Evolutionary conservation across 2,797 vertebrate genomes (phyloP).

Genomic region (Lates japonicus): DNA sequence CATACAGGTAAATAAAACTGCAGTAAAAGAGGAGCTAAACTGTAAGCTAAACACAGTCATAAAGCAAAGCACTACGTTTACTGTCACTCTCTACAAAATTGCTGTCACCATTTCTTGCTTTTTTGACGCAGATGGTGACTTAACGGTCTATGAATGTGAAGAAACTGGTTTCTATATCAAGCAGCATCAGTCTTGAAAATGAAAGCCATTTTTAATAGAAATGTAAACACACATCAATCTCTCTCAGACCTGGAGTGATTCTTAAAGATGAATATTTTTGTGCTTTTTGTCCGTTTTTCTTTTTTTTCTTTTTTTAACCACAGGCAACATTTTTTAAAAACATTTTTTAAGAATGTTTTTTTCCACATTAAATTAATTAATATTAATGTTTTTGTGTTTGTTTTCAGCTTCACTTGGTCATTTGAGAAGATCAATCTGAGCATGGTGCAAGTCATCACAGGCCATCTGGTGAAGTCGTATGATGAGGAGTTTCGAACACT

Average conservation of each 20-base stretch:
- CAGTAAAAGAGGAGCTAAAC: background rate
- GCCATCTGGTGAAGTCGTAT: slow-evolving; percentile 93
- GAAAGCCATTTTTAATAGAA: background rate
- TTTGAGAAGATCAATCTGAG: slow-evolving; percentile 97
- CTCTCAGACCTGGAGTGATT: background rate
- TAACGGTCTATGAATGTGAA: background rate
- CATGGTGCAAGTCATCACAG: slow-evolving; percentile 97
- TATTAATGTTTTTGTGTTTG: slow-evolving; percentile 51
- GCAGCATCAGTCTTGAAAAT: background rate
- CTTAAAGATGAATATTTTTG: background rate
- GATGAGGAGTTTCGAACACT: slow-evolving; percentile 98
- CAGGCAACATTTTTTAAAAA: background rate
- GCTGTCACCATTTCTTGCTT: slow-evolving; percentile 11
- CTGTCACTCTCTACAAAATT: slow-evolving; percentile 17
- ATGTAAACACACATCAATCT: background rate
- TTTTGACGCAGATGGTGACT: background rate
- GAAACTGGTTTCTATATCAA: background rate
- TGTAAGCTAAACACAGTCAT: slow-evolving; percentile 22
- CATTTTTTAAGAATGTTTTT: background rate
- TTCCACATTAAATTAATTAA: background rate
- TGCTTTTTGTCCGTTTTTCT: background rate
- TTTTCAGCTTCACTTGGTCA: slow-evolving; percentile 95
- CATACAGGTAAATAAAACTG: slow-evolving; percentile 92
- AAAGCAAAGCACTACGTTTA: slow-evolving; percentile 21
- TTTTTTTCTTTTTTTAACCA: background rate